Evolutionary conservation across 1,140 invertebrate genomes (phyloP).

Genomic region (Solenopsis invicta): DNA sequence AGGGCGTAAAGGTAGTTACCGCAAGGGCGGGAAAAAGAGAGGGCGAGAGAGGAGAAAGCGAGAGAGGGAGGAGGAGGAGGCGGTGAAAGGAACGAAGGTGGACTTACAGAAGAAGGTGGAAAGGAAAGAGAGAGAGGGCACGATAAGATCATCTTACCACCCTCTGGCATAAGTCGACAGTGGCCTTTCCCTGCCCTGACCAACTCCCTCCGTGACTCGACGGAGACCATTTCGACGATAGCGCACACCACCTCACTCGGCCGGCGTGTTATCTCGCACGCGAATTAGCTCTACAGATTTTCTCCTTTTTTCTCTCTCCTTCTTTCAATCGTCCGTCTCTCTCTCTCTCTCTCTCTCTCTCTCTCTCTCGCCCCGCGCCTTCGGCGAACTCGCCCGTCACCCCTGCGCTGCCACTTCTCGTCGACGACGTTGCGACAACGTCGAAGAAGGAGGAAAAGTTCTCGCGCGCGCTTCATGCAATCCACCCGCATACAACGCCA

Average conservation of each 20-base stretch:
- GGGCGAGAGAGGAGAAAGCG: not conserved
- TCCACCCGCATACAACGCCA: conserved; percentile 51
- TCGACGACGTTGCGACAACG: conserved; percentile 74
- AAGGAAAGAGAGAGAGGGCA: conserved; percentile 58
- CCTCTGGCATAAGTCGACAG: conserved; percentile 81
- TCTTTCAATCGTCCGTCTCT: not conserved
- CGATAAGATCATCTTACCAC: conserved; percentile 84
- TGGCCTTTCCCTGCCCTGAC: conserved; percentile 84
- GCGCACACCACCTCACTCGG: conserved; percentile 71
- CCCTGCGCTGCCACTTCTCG: conserved; percentile 71
- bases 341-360: not conserved
- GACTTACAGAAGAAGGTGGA: conserved; percentile 63
- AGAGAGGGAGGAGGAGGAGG: not conserved
- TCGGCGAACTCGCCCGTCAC: conserved; percentile 30
- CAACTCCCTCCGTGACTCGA: conserved; percentile 83
- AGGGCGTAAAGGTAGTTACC: conserved; percentile 73
- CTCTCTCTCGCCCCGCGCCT: conserved; percentile 11
- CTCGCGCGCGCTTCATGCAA: conserved; percentile 70
- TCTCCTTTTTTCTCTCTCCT: conserved; percentile 73
- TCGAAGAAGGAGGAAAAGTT: conserved; percentile 72
- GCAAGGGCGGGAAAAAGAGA: conserved; percentile 44
- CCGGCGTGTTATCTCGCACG: conserved; percentile 85
- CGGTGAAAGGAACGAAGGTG: conserved; percentile 61
- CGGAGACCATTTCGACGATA: conserved; percentile 84
- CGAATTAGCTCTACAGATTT: conserved; percentile 86